Conservation (phyloP, 2,113 vertebrate species). For the Vidua chalybeata region DNA sequence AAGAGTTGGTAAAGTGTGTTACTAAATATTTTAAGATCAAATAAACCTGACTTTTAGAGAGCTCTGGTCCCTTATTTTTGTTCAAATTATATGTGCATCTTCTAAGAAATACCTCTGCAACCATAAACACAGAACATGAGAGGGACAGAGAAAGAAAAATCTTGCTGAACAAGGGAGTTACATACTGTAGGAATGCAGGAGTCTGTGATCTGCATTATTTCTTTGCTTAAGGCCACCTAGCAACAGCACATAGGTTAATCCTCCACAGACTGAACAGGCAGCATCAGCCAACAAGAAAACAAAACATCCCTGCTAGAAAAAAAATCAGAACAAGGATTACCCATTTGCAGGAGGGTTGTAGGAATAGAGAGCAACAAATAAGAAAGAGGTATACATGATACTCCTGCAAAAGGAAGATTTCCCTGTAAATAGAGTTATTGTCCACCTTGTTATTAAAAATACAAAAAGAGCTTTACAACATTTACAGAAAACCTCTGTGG, state of each 20-base stretch:
- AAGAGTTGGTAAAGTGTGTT: not conserved
- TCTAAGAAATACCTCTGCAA: not conserved
- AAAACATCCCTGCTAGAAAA: constrained; percentile 38
- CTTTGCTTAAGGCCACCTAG: constrained; percentile 72
- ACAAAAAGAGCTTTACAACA: constrained; percentile 50
- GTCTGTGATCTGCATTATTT: constrained; percentile 59
- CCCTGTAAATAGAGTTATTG: constrained; percentile 48
- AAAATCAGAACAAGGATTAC: constrained; percentile 52
- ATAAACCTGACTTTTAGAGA: not conserved
- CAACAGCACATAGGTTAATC: constrained; percentile 66
- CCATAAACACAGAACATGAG: not conserved
- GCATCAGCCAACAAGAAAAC: constrained; percentile 65
- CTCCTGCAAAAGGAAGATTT: constrained; percentile 34
- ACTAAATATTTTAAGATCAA: constrained; percentile 20
- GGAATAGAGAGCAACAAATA: constrained; percentile 17
- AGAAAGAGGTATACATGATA: not conserved
- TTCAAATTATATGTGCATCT: not conserved
- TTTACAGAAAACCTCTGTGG: constrained; percentile 10
- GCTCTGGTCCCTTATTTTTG: not conserved
- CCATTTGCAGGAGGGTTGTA: constrained; percentile 28
- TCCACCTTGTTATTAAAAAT: constrained; percentile 32
- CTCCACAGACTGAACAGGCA: constrained; percentile 62
- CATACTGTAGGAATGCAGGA: constrained; percentile 50
- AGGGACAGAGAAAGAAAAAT: constrained; percentile 4
- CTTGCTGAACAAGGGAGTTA: constrained; percentile 52